phyloP scores from a whole-genome alignment of 2,888 invertebrate species.

The Myopa testacea region DNA sequence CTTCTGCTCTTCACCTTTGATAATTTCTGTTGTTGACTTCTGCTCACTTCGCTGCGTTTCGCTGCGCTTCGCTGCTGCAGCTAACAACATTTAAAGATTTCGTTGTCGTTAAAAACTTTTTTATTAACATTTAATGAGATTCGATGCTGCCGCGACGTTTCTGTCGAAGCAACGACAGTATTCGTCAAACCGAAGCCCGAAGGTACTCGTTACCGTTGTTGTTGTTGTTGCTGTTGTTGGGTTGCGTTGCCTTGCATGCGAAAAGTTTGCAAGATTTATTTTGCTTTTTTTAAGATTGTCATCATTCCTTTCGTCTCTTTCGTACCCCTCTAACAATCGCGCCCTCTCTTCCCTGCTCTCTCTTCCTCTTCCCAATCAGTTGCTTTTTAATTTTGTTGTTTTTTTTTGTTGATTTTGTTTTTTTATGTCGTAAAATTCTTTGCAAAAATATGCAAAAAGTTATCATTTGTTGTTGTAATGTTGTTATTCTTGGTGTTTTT shows the following conservation, averaged over 20 bases:
- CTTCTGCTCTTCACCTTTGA: not conserved
- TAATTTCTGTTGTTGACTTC: not conserved
- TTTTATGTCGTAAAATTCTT: conserved; percentile 30
- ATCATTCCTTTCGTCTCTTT: not conserved
- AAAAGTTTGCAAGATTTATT: conserved; percentile 16
- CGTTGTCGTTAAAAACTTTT: conserved; percentile 30
- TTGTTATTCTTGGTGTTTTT: not conserved
- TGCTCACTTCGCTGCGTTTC: too few species aligned
- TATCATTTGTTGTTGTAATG: not conserved
- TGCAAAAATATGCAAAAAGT: conserved; percentile 17
- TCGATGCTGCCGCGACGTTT: conserved; percentile 15
- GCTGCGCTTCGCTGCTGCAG: not conserved
- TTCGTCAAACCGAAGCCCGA: conserved; percentile 8
- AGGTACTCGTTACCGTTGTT: not conserved
- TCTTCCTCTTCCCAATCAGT: not conserved
- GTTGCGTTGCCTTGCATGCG: not conserved
- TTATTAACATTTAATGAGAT: conserved; percentile 39
- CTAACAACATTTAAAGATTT: not conserved
- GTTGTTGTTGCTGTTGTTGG: not conserved
- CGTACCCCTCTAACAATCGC: not conserved
- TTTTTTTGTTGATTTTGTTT: not conserved
- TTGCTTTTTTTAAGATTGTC: not conserved
- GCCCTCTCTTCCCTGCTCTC: not conserved
- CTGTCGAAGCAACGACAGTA: not conserved
- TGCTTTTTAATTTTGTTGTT: not conserved